Conservation (phyloP, 1,140 invertebrate species). For the Cherax quadricarinatus region DNA sequence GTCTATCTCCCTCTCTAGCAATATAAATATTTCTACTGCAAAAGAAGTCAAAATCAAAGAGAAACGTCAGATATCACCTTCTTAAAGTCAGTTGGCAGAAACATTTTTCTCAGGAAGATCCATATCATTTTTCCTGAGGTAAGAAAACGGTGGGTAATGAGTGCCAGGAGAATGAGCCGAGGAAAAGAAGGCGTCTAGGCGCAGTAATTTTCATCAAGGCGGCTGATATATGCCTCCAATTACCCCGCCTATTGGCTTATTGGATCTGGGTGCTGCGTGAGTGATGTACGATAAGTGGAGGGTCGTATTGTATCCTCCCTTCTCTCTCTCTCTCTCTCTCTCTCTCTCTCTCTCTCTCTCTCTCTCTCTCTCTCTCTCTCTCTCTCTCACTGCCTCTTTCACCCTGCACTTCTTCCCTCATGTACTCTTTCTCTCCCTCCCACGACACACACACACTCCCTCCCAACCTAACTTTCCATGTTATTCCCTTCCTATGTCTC, state of each 20-base stretch:
- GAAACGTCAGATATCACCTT: background rate
- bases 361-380: background rate
- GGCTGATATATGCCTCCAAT: slow-evolving; percentile 54
- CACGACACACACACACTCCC: too few relatives aligned
- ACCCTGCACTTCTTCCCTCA: too few relatives aligned
- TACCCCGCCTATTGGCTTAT: slow-evolving; percentile 54
- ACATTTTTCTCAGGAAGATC: background rate
- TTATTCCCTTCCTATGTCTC: background rate
- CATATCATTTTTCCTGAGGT: background rate
- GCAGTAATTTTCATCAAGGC: slow-evolving; percentile 52
- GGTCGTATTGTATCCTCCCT: background rate
- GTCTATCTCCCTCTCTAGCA: too few relatives aligned
- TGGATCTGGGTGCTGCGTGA: slow-evolving; percentile 43
- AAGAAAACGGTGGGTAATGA: slow-evolving; percentile 23
- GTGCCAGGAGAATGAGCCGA: background rate
- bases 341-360: background rate
- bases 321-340: too few relatives aligned
- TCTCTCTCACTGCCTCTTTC: too few relatives aligned
- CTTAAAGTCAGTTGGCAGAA: background rate
- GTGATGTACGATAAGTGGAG: slow-evolving; percentile 33
- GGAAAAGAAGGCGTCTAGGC: background rate
- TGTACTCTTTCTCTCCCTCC: background rate
- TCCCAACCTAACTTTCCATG: too few relatives aligned
- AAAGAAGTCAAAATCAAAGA: background rate
- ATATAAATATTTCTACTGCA: background rate